Evolutionary conservation across 2,797 vertebrate species (phyloP).

Genomic region (Hybognathus amarus): DNA sequence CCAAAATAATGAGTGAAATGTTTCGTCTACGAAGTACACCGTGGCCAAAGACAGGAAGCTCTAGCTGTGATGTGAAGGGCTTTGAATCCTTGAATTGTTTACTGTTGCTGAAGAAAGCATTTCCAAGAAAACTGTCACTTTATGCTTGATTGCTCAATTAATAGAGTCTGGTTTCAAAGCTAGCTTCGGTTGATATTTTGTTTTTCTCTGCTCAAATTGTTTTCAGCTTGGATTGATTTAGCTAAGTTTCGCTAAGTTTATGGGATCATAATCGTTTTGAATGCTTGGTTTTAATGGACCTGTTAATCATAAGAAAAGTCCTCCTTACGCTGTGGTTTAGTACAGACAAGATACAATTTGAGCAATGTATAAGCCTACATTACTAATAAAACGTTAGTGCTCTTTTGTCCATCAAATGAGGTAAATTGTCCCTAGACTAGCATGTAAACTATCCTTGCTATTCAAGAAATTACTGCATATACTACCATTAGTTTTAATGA

Average conservation of each 20-base stretch:
- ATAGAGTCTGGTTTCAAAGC: not conserved
- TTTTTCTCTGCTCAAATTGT: constrained; percentile 15
- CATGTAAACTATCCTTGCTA: not conserved
- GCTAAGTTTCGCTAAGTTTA: not conserved
- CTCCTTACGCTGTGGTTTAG: not conserved
- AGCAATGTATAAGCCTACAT: not conserved
- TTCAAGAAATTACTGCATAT: constrained; percentile 14
- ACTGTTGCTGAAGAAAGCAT: constrained; percentile 18
- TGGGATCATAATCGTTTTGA: not conserved
- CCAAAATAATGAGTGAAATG: not conserved
- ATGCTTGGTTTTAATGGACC: not conserved
- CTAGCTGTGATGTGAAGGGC: not conserved
- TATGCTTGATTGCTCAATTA: not conserved
- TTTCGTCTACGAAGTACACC: not conserved
- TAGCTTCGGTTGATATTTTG: not conserved
- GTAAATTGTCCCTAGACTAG: constrained; percentile 1
- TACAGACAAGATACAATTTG: not conserved
- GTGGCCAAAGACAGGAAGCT: not conserved
- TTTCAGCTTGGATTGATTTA: constrained; percentile 3
- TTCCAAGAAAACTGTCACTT: not conserved
- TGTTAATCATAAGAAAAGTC: not conserved
- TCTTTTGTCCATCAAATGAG: constrained; percentile 1
- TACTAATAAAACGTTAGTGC: not conserved
- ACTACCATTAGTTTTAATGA: constrained; percentile 27
- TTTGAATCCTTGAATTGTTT: constrained; percentile 20